Evolutionary conservation across 2,113 vertebrate species (phyloP).

Genomic region (Bambusicola thoracicus): DNA sequence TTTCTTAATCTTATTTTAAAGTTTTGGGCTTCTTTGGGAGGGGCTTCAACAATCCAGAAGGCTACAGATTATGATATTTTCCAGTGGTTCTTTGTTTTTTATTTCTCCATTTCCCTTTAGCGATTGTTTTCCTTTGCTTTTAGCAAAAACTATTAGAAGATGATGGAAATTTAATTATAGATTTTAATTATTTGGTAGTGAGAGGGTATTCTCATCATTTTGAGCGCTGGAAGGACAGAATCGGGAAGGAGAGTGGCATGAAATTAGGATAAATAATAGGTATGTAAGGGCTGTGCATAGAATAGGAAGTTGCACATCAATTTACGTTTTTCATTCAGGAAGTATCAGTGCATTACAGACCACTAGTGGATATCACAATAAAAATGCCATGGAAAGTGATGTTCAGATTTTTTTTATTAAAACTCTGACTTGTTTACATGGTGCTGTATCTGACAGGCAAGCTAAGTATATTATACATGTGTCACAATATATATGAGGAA

Average conservation of each 20-base stretch:
- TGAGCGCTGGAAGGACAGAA: neutral
- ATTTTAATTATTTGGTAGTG: neutral
- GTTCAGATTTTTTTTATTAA: rapidly evolving
- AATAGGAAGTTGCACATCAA: neutral
- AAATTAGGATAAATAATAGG: neutral
- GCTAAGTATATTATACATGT: neutral
- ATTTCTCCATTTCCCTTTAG: neutral
- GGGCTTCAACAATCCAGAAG: conserved; percentile 25
- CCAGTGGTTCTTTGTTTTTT: neutral
- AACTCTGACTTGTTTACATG: neutral
- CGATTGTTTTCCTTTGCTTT: neutral
- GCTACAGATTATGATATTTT: neutral
- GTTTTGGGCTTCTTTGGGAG: conserved; percentile 23
- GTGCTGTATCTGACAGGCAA: neutral
- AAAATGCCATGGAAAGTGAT: neutral
- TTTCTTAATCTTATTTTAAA: neutral
- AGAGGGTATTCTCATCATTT: neutral
- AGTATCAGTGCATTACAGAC: neutral
- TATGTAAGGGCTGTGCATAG: neutral
- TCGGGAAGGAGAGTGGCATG: neutral
- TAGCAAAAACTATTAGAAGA: neutral
- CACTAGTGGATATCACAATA: neutral
- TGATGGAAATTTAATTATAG: neutral
- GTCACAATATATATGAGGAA: rapidly evolving
- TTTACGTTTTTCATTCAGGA: neutral